phyloP scores from a whole-genome alignment of 2,888 invertebrate species.

The Tinea semifulvella region DNA sequence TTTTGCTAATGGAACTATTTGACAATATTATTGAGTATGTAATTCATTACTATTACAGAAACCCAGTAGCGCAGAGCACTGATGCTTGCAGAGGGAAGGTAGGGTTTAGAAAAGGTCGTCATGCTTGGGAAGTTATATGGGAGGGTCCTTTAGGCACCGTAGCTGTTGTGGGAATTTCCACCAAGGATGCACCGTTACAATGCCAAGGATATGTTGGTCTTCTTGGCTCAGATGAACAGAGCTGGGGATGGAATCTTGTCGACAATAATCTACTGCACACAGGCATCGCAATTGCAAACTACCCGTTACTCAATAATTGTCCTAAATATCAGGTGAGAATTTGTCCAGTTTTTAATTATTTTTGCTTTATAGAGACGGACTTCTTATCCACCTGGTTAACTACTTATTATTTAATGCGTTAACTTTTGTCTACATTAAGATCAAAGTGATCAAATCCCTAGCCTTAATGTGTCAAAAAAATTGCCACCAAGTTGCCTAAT shows the following conservation, averaged over 20 bases:
- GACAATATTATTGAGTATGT: no score
- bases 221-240: constrained; percentile 94
- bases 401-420: no score
- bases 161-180: constrained; percentile 95
- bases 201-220: constrained; percentile 96
- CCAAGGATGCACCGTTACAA: constrained; percentile 92
- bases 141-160: constrained; percentile 98
- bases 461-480: no score
- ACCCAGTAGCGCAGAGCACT: constrained; percentile 98
- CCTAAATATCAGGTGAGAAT: constrained; percentile 91
- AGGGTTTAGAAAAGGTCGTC: constrained; percentile 90
- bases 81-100: constrained; percentile 93
- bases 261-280: constrained; percentile 97
- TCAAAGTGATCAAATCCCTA: no score
- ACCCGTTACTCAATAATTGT: constrained; percentile 93
- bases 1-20: no score
- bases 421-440: no score
- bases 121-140: constrained; percentile 99
- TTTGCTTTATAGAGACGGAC: no score
- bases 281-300: constrained; percentile 94
- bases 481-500: no score
- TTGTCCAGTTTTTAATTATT: no score
- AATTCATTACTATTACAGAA: constrained; percentile 59
- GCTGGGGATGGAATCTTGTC: constrained; percentile 99
- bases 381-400: no score